Evolutionary conservation across 2,113 vertebrate species (phyloP), one percentile per base, ranked within the genome.

Genomic region (Pogonocichla stellata): DNA sequence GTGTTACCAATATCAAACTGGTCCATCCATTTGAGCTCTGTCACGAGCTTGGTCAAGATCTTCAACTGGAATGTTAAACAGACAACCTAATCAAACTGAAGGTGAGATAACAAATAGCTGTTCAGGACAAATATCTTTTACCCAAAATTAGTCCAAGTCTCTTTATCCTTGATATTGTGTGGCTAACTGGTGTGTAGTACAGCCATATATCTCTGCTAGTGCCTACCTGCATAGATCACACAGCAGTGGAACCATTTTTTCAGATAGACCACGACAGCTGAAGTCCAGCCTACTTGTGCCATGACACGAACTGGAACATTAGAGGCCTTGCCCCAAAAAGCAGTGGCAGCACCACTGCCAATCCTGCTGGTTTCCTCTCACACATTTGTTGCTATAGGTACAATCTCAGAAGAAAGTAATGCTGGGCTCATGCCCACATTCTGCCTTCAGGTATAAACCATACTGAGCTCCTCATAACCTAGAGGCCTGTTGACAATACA

Each of bases 171-270:
- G 4, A 34, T 26, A 40, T 10, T 5, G 1, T 40, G 34, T 42
- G 20, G 5, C 34, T 67, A 19, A 75, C 15, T 10, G 17, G 11
- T 61, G 51, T 67, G 18, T 10, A 66, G 42, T 19, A 40, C 6
- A 62, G 26, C 19, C 43, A 50, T 0, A 0, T 19, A 19, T 12
- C 19, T 53, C 26, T 26, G 9, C 29, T 67, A 58, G 12, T n/a
- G 12, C 8, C 48, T 36, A n/a, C 8, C 42, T 40, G 38, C 19
- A 36, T 0, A 43, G 51, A 73, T 19, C 5, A 3, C 3, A 2
- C 12, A 29, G 25, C 15, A 75, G 62, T 33, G 29, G 62, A 83
- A 51, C 9, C 5, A 22, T 5, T 17, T 67, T 66, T 64, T 54
- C 11, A 3, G 4, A 33, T 1, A 50, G 50, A 28, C 6, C 3